Conservation (phyloP, 2,888 invertebrate genomes). For the Thereva unica region DNA sequence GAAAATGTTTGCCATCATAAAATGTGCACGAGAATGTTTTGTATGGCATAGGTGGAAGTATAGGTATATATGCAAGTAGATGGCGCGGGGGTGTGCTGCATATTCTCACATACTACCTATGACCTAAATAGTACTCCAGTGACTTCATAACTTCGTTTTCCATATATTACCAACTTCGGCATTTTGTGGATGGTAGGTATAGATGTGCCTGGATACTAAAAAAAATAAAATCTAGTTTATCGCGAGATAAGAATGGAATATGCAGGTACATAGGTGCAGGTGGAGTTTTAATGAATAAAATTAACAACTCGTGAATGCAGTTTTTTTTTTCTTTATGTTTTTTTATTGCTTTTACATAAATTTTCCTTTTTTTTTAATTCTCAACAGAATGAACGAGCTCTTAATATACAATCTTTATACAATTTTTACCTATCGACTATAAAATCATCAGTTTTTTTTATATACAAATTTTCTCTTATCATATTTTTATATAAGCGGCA, state of each 20-base stretch:
- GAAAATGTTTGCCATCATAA: no score
- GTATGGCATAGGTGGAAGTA: no score
- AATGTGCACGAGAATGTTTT: no score
- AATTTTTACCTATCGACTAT: conserved; percentile 22
- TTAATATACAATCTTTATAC: conserved; percentile 30
- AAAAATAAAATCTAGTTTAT: no score
- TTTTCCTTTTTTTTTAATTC: conserved; percentile 18
- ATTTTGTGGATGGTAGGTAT: no score
- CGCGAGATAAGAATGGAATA: not conserved
- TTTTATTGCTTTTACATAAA: conserved; percentile 33
- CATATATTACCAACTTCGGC: no score
- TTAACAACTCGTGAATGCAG: not conserved
- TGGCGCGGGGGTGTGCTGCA: no score
- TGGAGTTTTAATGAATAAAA: not conserved
- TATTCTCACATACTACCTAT: no score
- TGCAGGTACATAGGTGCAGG: not conserved
- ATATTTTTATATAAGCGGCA: not conserved
- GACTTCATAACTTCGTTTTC: no score
- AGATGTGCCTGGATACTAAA: no score
- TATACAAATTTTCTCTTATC: conserved; percentile 25
- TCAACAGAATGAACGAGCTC: conserved; percentile 31
- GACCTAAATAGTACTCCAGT: no score
- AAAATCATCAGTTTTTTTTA: conserved; percentile 17
- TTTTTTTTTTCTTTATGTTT: conserved; percentile 4
- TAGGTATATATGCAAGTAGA: no score